A percentile compares a stretch with the other conserved stretches of the same genome.
Conservation (phyloP, 2,888 invertebrate genomes). For the Microdon myrmicae region DNA sequence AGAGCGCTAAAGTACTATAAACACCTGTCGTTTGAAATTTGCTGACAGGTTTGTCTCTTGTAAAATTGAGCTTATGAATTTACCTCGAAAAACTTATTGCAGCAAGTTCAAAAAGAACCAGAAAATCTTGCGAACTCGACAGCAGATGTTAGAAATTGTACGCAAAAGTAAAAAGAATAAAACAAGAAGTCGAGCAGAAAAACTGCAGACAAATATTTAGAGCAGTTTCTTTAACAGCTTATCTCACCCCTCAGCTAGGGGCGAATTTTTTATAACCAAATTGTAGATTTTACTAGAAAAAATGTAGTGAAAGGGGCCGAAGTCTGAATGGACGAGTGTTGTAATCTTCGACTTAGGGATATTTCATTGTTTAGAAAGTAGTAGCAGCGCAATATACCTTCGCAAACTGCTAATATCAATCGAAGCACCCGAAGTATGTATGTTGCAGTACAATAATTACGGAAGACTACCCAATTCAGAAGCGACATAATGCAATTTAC, state of each 20-base stretch:
- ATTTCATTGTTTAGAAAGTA: no score
- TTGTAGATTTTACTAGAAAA: constrained; percentile 24
- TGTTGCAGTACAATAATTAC: no score
- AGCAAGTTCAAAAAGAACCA: no score
- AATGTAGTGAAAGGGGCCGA: not conserved
- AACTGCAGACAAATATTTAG: constrained; percentile 13
- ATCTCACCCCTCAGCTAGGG: constrained; percentile 24
- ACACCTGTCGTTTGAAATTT: constrained; percentile 24
- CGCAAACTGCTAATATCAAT: no score
- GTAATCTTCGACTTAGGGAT: constrained; percentile 18
- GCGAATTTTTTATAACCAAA: constrained; percentile 33
- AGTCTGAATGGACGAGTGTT: not conserved
- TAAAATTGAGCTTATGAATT: no score
- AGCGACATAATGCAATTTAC: no score
- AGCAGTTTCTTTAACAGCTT: constrained; percentile 14
- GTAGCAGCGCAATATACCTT: no score
- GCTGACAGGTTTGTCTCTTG: no score
- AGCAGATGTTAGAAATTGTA: constrained; percentile 30
- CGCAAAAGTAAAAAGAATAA: constrained; percentile 2
- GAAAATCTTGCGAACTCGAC: no score
- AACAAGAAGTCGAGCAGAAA: constrained; percentile 6
- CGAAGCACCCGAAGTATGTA: no score
- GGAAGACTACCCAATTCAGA: no score
- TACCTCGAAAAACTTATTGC: no score
- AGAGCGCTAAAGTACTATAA: not conserved